Base-by-base conservation (phyloP, 2,113 vertebrate genomes). In the Kryptolebias marmoratus region DNA sequence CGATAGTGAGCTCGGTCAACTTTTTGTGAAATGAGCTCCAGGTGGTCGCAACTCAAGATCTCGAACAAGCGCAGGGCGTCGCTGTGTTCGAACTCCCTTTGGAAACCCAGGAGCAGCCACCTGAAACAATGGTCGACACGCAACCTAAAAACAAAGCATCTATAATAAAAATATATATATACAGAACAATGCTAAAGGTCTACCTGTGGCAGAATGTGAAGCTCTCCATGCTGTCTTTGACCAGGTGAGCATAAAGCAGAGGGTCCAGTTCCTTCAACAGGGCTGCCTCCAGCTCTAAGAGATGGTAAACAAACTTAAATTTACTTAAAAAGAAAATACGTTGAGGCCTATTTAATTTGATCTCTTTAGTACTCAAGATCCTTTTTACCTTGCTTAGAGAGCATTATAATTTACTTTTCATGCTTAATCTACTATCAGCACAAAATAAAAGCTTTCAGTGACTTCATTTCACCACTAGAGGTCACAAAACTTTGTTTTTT, bases 31-130 rank as follows among this genome's bases (percentile, higher is more conserved):
- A 94, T 92, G 56, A 95, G 90, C 87, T 94, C 92, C 62, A 94
- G 80, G 73, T 95, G 93, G 82, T 95, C 92, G 50, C 93, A 94
- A 44, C 93, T 94, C 64, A 95, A 81, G 85, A 95, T 93, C 90
- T 96, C 95, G 28, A 96, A 94, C 70, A 96, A 81, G 27, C 94
- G 91, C 18, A 94, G 75, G 0, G 94, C 95, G 7, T 96, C 95
- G 2, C 91, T 89, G 81, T 95, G 93, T 45, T 93, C 91, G 73
- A 95, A 93, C 64, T 95, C 94, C 28, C 92, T 89, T 86, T 96
- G 95, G 80, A 96, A 96, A 61, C 94, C 93, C 62, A 96, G 87
- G 62, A 95, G 89, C 47, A 96, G 90, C 95, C 95, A 95, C 79
- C 94, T 95, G 57, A 58, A 54, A 53, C 16, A 14, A 62, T 4